Conservation (phyloP, 2,888 invertebrate genomes). For the Drosophila peninsularis region DNA sequence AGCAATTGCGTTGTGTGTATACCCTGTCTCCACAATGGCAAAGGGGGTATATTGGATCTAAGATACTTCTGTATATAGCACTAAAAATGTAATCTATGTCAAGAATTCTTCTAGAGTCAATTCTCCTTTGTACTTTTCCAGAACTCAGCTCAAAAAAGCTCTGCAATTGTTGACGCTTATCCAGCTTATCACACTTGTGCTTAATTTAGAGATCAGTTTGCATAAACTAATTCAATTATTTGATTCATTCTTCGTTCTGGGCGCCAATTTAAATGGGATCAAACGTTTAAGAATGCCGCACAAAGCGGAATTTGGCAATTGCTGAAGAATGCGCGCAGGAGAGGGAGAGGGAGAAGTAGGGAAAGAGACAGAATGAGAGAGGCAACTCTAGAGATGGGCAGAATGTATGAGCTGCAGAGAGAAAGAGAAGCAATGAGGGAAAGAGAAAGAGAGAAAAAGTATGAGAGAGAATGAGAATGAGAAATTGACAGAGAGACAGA, state of each 20-base stretch:
- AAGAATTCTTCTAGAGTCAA: too few relatives aligned
- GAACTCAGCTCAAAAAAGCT: neutral
- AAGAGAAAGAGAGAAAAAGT: neutral
- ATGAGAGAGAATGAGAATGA: neutral
- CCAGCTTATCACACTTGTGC: neutral
- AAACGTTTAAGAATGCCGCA: slow-evolving; percentile 3
- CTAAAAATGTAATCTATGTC: too few relatives aligned
- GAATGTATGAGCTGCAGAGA: neutral
- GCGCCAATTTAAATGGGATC: slow-evolving; percentile 8
- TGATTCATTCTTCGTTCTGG: slow-evolving; percentile 2
- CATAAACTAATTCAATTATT: slow-evolving; percentile 15
- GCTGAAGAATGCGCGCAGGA: too few relatives aligned
- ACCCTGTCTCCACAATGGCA: neutral
- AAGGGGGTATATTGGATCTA: neutral
- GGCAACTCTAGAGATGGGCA: neutral
- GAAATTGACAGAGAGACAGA: neutral
- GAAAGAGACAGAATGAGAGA: too few relatives aligned
- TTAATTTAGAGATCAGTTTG: slow-evolving; percentile 8
- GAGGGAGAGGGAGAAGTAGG: neutral
- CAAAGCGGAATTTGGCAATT: neutral
- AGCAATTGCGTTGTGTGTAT: neutral
- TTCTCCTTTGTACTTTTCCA: neutral
- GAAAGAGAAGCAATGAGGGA: neutral
- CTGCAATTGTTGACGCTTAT: neutral
- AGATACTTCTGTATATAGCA: too few relatives aligned